A percentile compares a stretch with the other conserved stretches of the same genome.
These are phyloP conservation scores for Axinella damicornis DNA, from an alignment of 37 sponge, comb jelly and placozoan genomes.

Conservation along the genomic window DNA sequence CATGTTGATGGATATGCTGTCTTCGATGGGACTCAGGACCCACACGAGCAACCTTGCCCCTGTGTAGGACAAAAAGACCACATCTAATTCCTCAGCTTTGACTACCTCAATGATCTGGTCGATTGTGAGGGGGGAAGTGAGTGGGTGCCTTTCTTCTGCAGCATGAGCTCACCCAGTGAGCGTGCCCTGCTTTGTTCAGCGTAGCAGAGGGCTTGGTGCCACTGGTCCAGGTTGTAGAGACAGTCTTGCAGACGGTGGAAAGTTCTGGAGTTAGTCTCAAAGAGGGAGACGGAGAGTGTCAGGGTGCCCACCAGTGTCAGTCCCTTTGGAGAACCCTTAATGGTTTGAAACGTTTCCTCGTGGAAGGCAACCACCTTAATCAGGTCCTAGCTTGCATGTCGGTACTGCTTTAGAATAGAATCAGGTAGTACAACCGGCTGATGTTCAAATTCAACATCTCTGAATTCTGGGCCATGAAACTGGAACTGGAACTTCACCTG, in stretches of 20 bases:
- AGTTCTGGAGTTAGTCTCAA: slow-evolving; percentile 69
- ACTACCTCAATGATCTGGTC: slow-evolving; percentile 46
- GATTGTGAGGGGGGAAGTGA: slow-evolving; percentile 50
- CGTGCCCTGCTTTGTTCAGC: slow-evolving; percentile 78
- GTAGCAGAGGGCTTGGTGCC: slow-evolving; percentile 54
- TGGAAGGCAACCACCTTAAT: slow-evolving; percentile 34
- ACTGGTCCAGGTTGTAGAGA: slow-evolving; percentile 49
- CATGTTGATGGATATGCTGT: slow-evolving; percentile 5
- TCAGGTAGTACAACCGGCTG: neutral
- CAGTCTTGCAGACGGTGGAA: slow-evolving; percentile 73
- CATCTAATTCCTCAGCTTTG: neutral
- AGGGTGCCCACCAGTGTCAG: too few relatives aligned
- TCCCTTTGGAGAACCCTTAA: slow-evolving; percentile 69
- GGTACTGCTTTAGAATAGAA: slow-evolving; percentile 22
- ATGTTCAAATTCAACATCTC: slow-evolving; percentile 1
- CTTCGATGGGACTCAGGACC: slow-evolving; percentile 46
- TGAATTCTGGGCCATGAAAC: slow-evolving; percentile 15
- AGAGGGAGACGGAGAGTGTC: slow-evolving; percentile 72
- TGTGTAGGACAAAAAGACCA: slow-evolving; percentile 68
- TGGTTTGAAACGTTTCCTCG: slow-evolving; percentile 54
- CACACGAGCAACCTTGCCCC: slow-evolving; percentile 61
- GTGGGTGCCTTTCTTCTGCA: slow-evolving; percentile 39
- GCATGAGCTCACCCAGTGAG: slow-evolving; percentile 75
- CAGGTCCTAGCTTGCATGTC: slow-evolving; percentile 36
- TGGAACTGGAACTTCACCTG: neutral